Conservation (phyloP, 1,140 invertebrate species). For the Drosophila bipectinata region DNA sequence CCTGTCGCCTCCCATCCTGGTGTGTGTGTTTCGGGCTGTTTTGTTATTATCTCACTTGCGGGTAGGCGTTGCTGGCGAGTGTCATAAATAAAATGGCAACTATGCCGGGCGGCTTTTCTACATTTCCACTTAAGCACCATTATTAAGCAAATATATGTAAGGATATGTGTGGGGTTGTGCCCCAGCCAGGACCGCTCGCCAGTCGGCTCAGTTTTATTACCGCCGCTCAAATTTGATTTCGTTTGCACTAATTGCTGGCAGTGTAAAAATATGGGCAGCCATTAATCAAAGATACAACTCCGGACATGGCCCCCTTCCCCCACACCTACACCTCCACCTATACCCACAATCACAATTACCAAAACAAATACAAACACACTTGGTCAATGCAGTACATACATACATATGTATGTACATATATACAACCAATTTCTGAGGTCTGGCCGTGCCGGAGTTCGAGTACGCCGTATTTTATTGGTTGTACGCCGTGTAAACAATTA, state of each 20-base stretch:
- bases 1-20: slow-evolving; percentile 12
- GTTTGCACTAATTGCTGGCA: slow-evolving; percentile 71
- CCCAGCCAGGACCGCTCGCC: slow-evolving; percentile 10
- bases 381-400: not conserved
- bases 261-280: slow-evolving; percentile 66
- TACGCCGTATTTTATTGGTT: slow-evolving; percentile 56
- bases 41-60: slow-evolving; percentile 69
- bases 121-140: slow-evolving; percentile 64
- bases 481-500: slow-evolving; percentile 70
- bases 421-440: not conserved
- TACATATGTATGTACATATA: not conserved
- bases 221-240: slow-evolving; percentile 72
- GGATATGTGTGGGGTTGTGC: slow-evolving; percentile 13
- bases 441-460: not conserved
- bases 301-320: slow-evolving; percentile 14
- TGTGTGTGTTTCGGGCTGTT: slow-evolving; percentile 19
- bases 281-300: slow-evolving; percentile 66
- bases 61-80: slow-evolving; percentile 74
- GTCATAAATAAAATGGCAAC: slow-evolving; percentile 81
- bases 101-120: slow-evolving; percentile 37
- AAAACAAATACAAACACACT: not conserved
- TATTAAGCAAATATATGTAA: slow-evolving; percentile 65
- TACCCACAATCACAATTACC: slow-evolving; percentile 5
- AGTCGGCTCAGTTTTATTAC: slow-evolving; percentile 26
- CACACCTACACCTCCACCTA: not conserved